These are phyloP conservation scores for Yponomeuta plumbellus DNA, from an alignment of 2,888 invertebrate species.

Conservation along the genomic window DNA sequence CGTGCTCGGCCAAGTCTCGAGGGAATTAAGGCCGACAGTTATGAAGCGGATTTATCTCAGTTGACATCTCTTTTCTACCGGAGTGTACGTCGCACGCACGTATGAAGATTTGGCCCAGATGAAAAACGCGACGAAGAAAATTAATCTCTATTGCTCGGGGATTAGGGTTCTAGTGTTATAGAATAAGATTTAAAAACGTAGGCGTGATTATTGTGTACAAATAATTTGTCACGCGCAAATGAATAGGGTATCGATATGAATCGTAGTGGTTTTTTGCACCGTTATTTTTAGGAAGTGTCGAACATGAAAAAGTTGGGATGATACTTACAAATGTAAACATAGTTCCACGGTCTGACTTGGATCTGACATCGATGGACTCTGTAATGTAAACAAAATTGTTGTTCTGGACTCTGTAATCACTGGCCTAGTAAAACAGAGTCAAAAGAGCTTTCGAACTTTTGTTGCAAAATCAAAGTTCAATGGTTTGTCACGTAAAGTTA, in stretches of 20 bases:
- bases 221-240: slow-evolving; percentile 4
- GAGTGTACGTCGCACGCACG: not conserved
- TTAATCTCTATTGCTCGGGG: not conserved
- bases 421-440: no score
- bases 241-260: not conserved
- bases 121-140: not conserved
- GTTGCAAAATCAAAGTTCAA: no score
- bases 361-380: no score
- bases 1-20: not conserved
- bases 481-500: no score
- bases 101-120: slow-evolving; percentile 7
- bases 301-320: no score
- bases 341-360: no score
- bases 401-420: no score
- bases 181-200: not conserved
- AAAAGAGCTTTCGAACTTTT: no score
- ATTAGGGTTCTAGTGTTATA: not conserved
- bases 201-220: not conserved
- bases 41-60: not conserved
- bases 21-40: not conserved
- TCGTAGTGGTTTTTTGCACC: no score
- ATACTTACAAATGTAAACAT: no score
- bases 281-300: no score
- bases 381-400: no score
- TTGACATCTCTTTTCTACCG: not conserved